Evolutionary conservation across 92 coral and sea anemone genomes (phyloP).

Genomic region (Bergia puertoricense): DNA sequence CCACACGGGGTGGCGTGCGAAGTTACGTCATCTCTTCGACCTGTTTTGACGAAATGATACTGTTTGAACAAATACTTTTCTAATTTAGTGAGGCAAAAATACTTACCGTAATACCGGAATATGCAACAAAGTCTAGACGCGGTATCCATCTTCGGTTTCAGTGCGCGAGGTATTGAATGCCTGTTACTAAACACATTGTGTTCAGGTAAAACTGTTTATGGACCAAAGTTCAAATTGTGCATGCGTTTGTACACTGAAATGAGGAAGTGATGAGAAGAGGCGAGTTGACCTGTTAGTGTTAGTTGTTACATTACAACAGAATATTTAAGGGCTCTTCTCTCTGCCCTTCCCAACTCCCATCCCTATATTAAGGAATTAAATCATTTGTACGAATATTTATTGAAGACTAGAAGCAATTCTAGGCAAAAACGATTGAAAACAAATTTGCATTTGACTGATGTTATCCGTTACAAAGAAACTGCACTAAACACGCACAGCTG

Average conservation of each 20-base stretch:
- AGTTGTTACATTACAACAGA: not conserved
- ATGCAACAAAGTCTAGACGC: not conserved
- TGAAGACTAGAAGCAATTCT: not conserved
- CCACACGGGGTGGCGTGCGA: slow-evolving; percentile 9
- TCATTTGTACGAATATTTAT: not conserved
- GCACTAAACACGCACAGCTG: not conserved
- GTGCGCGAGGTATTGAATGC: not conserved
- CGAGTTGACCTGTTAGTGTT: slow-evolving; percentile 5
- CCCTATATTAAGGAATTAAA: not conserved
- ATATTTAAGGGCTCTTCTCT: not conserved
- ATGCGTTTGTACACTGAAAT: slow-evolving; percentile 2
- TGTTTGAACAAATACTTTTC: not conserved
- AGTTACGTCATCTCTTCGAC: slow-evolving; percentile 19
- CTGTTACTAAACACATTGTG: not conserved
- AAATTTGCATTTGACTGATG: no score
- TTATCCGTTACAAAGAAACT: no score
- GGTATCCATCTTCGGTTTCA: not conserved
- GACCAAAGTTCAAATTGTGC: not conserved
- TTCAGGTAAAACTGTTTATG: not conserved
- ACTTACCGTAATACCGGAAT: not conserved
- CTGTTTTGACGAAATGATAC: not conserved
- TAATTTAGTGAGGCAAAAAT: not conserved
- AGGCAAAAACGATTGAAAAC: not conserved
- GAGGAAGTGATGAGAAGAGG: slow-evolving; percentile 44
- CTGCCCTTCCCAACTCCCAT: not conserved